phyloP scores from a whole-genome alignment of 2,797 vertebrate species.

The Pseudomugil gertrudae region DNA sequence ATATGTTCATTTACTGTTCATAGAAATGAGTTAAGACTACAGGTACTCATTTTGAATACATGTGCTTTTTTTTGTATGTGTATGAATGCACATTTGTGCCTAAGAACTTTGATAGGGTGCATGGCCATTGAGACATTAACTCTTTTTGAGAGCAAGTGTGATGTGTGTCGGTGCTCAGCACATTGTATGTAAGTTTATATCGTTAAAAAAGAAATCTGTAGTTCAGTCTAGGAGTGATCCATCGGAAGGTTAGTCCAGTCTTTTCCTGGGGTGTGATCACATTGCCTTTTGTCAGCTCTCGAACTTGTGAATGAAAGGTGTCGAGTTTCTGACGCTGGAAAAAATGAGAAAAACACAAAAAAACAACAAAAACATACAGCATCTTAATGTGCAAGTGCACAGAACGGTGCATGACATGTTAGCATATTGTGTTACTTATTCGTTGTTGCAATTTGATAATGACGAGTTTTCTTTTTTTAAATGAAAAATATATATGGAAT shows the following conservation, averaged over 20 bases:
- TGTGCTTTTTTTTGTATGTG: conserved; percentile 69
- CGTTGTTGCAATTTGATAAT: conserved; percentile 84
- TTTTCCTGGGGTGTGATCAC: conserved; percentile 80
- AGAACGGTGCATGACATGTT: conserved; percentile 82
- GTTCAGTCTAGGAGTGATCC: conserved; percentile 80
- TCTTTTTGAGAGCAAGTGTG: conserved; percentile 78
- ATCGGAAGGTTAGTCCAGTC: conserved; percentile 74
- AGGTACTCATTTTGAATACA: conserved; percentile 78
- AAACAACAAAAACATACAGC: conserved; percentile 61
- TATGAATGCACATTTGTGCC: conserved; percentile 87
- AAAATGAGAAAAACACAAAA: conserved; percentile 12
- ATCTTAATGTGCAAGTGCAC: conserved; percentile 84
- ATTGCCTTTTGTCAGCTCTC: conserved; percentile 86
- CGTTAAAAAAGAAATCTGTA: conserved; percentile 72
- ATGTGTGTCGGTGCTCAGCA: conserved; percentile 77
- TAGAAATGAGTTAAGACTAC: conserved; percentile 78
- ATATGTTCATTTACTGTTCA: conserved; percentile 74
- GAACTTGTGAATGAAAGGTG: conserved; percentile 83
- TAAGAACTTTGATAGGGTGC: conserved; percentile 84
- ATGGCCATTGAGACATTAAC: conserved; percentile 87
- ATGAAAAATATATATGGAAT: conserved; percentile 83
- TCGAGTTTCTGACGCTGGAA: conserved; percentile 81
- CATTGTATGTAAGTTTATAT: conserved; percentile 78
- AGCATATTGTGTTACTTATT: conserved; percentile 86
- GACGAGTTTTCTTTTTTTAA: conserved; percentile 80